phyloP scores from a whole-genome alignment of 1,140 invertebrate species.

The Stegodyphus dumicola region DNA sequence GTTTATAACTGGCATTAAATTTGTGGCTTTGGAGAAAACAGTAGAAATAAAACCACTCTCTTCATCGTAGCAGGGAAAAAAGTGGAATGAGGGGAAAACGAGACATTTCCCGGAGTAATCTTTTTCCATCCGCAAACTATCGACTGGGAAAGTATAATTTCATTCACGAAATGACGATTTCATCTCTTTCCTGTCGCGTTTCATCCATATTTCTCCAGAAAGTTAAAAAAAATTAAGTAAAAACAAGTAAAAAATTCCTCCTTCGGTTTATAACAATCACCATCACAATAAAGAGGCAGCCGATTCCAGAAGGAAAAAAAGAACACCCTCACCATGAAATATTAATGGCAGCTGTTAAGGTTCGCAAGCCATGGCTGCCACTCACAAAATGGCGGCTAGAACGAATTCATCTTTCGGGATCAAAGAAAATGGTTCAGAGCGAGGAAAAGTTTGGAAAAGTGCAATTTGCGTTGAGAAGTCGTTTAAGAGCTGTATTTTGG shows the following conservation, averaged over 20 bases:
- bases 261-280: constrained; percentile 12
- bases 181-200: background rate
- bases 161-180: background rate
- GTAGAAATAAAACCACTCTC: too few relatives aligned
- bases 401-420: constrained; percentile 10
- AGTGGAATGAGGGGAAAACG: background rate
- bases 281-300: constrained; percentile 8
- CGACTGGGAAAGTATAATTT: background rate
- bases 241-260: constrained; percentile 4
- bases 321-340: constrained; percentile 3
- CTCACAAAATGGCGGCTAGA: constrained; percentile 1
- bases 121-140: background rate
- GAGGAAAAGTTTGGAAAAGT: constrained; percentile 18
- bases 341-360: constrained; percentile 29
- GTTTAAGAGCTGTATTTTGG: constrained; percentile 22
- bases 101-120: background rate
- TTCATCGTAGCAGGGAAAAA: too few relatives aligned
- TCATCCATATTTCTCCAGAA: background rate
- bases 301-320: background rate
- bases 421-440: constrained; percentile 14
- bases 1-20: too few relatives aligned
- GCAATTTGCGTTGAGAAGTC: constrained; percentile 28
- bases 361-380: background rate
- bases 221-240: constrained; percentile 6
- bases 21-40: too few relatives aligned